Conservation (phyloP, 2,888 invertebrate species). For the Ochropleura plecta region DNA sequence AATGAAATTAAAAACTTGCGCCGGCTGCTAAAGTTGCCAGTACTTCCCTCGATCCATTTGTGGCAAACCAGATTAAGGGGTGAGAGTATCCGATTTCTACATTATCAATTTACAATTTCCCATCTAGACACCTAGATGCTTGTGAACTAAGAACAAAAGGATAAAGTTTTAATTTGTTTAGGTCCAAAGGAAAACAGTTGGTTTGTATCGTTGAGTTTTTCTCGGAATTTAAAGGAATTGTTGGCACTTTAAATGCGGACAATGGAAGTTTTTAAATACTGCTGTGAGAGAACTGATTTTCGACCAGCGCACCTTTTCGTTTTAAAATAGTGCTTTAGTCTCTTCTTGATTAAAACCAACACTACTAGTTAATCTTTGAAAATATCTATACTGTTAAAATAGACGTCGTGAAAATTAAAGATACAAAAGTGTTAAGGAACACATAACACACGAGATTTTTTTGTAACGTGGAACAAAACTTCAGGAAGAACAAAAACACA, state of each 20-base stretch:
- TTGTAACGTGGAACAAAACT: too few species aligned
- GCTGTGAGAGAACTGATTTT: neutral
- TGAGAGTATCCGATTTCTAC: constrained; percentile 70
- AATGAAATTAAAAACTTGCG: constrained; percentile 83
- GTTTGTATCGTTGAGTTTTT: constrained; percentile 30
- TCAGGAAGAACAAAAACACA: too few species aligned
- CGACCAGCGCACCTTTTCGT: neutral
- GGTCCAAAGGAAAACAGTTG: constrained; percentile 43
- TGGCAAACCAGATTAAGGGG: constrained; percentile 67
- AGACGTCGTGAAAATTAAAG: neutral
- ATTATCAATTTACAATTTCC: constrained; percentile 79
- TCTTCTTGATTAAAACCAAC: neutral
- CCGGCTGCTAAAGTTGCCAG: constrained; percentile 72
- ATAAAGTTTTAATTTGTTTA: constrained; percentile 59
- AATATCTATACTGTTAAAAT: neutral
- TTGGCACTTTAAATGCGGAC: constrained; percentile 20
- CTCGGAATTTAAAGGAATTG: constrained; percentile 29
- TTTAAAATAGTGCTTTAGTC: constrained; percentile 4
- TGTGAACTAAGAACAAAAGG: constrained; percentile 57
- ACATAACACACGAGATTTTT: too few species aligned
- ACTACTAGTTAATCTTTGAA: neutral
- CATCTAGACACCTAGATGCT: constrained; percentile 63
- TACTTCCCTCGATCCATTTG: constrained; percentile 66
- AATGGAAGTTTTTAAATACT: constrained; percentile 23
- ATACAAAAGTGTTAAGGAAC: too few species aligned